phyloP scores from a whole-genome alignment of 2,888 invertebrate species.

The Sphinx pinastri region DNA sequence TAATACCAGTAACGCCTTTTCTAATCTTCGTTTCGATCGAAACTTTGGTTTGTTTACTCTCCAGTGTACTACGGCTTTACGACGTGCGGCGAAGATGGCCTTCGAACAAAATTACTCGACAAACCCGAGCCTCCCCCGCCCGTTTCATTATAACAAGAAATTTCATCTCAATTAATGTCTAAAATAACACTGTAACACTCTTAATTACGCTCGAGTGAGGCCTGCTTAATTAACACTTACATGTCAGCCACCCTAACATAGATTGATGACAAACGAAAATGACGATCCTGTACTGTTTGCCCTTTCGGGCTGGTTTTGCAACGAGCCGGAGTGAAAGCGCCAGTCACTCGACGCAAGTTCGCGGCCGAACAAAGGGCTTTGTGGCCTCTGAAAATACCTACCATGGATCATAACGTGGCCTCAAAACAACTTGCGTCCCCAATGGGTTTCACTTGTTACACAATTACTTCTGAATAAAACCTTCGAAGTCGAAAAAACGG shows the following conservation, averaged over 20 bases:
- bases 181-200: constrained; percentile 83
- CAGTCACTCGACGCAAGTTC: constrained; percentile 73
- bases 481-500: background rate
- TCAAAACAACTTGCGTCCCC: constrained; percentile 69
- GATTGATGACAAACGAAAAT: constrained; percentile 84
- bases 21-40: constrained; percentile 73
- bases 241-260: constrained; percentile 81
- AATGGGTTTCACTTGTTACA: constrained; percentile 81
- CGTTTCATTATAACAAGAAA: constrained; percentile 79
- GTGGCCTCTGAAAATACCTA: constrained; percentile 59
- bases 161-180: constrained; percentile 84
- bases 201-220: constrained; percentile 83
- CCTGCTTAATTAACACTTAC: constrained; percentile 84
- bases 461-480: constrained; percentile 35
- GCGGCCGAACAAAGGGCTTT: constrained; percentile 67
- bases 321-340: constrained; percentile 67
- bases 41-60: constrained; percentile 73
- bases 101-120: constrained; percentile 69
- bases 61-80: constrained; percentile 62
- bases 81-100: constrained; percentile 63
- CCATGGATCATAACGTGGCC: constrained; percentile 68
- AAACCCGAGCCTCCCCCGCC: constrained; percentile 52
- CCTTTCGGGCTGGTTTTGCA: constrained; percentile 67
- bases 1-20: constrained; percentile 67
- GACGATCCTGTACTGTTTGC: constrained; percentile 74